Conservation (phyloP, 2,797 vertebrate genomes). For the Myiotriccus ornatus region DNA sequence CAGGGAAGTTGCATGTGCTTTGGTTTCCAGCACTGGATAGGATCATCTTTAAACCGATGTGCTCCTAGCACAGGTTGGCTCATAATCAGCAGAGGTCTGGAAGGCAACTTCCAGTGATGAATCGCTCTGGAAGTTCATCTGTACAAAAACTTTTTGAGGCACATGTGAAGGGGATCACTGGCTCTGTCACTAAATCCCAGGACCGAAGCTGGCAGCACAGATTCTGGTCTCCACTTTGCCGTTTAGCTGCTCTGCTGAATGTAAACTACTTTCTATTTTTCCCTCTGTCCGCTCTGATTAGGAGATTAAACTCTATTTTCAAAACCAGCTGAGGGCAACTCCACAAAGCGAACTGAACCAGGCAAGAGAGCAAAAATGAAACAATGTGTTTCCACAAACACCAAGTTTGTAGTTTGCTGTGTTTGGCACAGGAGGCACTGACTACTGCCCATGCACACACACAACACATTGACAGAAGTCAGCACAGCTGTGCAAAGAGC, state of each 20-base stretch:
- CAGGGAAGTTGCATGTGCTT: background rate
- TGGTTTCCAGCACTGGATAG: background rate
- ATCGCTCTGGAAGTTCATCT: background rate
- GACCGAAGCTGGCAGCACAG: background rate
- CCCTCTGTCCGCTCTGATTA: background rate
- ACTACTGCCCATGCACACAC: background rate
- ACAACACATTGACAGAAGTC: accelerated
- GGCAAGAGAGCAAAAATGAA: background rate
- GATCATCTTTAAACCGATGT: background rate
- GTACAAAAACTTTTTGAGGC: background rate
- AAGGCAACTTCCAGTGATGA: background rate
- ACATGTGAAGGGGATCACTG: background rate
- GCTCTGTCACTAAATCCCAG: background rate
- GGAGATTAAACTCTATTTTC: background rate
- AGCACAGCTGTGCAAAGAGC: background rate
- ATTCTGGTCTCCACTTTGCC: background rate
- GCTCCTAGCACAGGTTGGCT: background rate
- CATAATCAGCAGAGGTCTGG: background rate
- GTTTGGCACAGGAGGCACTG: background rate
- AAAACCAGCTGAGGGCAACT: background rate
- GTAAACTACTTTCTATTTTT: background rate
- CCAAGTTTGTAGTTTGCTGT: background rate
- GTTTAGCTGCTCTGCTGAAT: background rate
- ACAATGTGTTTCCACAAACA: background rate
- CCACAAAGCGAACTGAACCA: background rate